Evolutionary conservation across 2,888 invertebrate species (phyloP).

Genomic region (Dryadula phaetusa): DNA sequence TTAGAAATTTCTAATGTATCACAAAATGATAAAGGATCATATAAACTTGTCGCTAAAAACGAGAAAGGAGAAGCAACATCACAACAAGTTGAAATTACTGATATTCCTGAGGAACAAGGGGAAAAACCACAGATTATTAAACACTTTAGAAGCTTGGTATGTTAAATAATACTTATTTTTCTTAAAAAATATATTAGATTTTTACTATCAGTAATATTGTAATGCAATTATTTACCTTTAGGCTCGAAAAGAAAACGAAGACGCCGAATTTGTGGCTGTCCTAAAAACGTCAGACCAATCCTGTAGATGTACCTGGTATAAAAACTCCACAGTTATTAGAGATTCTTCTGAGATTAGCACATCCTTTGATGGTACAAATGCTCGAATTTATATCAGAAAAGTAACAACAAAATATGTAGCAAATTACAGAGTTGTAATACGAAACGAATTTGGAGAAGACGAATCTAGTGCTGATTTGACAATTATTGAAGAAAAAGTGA

Average conservation of each 20-base stretch:
- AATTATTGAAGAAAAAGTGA: constrained; percentile 86
- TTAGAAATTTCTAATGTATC: constrained; percentile 94
- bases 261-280: constrained; percentile 90
- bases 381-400: constrained; percentile 90
- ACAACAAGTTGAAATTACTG: constrained; percentile 93
- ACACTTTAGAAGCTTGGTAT: constrained; percentile 90
- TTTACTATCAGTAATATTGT: too few relatives aligned
- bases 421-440: constrained; percentile 93
- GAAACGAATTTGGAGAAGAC: constrained; percentile 96
- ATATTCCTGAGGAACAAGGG: constrained; percentile 91
- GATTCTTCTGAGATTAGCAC: constrained; percentile 91
- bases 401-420: constrained; percentile 91
- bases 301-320: constrained; percentile 93
- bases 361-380: constrained; percentile 92
- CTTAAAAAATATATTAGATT: too few relatives aligned
- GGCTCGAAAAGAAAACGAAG: constrained; percentile 85
- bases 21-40: constrained; percentile 92
- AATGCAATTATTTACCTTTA: constrained; percentile 47
- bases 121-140: constrained; percentile 92
- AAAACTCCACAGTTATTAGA: constrained; percentile 90
- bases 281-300: constrained; percentile 91
- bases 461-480: constrained; percentile 94
- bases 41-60: constrained; percentile 95
- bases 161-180: constrained; percentile 51
- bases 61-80: constrained; percentile 97